Evolutionary conservation across 2,888 invertebrate species (phyloP).

Genomic region (Idaea dimidiata): DNA sequence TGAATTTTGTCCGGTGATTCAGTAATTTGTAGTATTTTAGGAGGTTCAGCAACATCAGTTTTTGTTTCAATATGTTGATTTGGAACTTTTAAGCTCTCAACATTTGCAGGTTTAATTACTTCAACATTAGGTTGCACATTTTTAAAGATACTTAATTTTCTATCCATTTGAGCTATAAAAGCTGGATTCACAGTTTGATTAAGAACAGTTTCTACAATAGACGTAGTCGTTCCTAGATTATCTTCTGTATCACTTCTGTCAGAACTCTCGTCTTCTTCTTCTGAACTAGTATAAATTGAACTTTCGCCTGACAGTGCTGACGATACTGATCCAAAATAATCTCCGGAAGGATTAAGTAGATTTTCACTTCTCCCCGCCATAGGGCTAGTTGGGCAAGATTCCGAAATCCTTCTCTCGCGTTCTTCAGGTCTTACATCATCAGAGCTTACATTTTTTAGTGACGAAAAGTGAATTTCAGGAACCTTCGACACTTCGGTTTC

Average conservation of each 20-base stretch:
- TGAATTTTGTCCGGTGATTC: not conserved
- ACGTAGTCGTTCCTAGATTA: conserved; percentile 78
- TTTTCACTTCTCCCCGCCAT: conserved; percentile 57
- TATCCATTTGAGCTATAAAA: conserved; percentile 60
- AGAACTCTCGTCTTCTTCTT: conserved; percentile 72
- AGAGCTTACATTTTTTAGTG: conserved; percentile 60
- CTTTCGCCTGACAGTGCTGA: conserved; percentile 71
- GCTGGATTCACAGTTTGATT: conserved; percentile 54
- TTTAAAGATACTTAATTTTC: conserved; percentile 52
- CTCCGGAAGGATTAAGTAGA: conserved; percentile 61
- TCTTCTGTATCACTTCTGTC: conserved; percentile 72
- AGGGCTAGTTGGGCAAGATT: conserved; percentile 72
- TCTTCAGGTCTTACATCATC: conserved; percentile 31
- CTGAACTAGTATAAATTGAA: conserved; percentile 67
- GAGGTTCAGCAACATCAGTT: conserved; percentile 4
- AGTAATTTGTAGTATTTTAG: not conserved
- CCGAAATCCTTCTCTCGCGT: conserved; percentile 57
- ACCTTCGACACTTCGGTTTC: conserved; percentile 33
- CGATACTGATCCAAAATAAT: conserved; percentile 68
- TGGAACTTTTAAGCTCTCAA: conserved; percentile 10
- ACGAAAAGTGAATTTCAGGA: conserved; percentile 63
- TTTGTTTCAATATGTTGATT: not conserved
- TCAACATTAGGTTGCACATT: conserved; percentile 30
- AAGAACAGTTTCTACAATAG: conserved; percentile 79
- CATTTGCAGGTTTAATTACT: conserved; percentile 24